Conservation (phyloP, 2,888 invertebrate genomes). For the Coelopa pilipes region DNA sequence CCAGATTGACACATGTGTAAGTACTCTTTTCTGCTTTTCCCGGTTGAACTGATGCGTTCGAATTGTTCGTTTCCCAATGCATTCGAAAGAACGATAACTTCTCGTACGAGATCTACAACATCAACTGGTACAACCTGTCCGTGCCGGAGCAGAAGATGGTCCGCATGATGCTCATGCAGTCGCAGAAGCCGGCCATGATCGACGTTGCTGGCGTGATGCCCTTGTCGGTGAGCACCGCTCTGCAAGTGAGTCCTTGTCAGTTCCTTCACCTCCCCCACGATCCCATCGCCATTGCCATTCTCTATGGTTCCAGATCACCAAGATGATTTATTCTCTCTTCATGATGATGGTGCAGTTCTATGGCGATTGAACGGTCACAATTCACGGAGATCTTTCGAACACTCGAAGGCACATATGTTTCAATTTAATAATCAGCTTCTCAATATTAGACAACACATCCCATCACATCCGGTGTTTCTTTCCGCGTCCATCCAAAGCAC, state of each 20-base stretch:
- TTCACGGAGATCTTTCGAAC: too few species aligned
- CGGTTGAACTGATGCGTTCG: constrained; percentile 44
- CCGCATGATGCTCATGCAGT: constrained; percentile 43
- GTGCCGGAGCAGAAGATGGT: constrained; percentile 43
- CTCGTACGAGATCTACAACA: constrained; percentile 44
- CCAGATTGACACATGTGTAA: constrained; percentile 17
- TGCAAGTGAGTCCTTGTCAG: constrained; percentile 38
- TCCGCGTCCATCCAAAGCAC: too few species aligned
- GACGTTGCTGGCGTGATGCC: constrained; percentile 45
- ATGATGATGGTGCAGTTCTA: constrained; percentile 38
- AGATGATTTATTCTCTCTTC: constrained; percentile 38
- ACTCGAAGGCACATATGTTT: too few species aligned
- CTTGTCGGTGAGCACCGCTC: constrained; percentile 45
- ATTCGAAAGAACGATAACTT: constrained; percentile 47
- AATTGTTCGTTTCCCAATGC: constrained; percentile 28
- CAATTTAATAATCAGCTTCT: too few species aligned
- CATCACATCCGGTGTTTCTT: too few species aligned
- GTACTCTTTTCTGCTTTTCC: constrained; percentile 44
- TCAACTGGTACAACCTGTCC: constrained; percentile 46
- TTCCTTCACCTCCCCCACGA: background rate
- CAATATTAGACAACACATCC: too few species aligned
- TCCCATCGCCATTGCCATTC: background rate
- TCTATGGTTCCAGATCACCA: constrained; percentile 34
- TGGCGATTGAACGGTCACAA: background rate
- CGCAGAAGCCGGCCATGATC: constrained; percentile 42